Evolutionary conservation across 2,113 vertebrate genomes (phyloP).

Genomic region (Carassius carassius): DNA sequence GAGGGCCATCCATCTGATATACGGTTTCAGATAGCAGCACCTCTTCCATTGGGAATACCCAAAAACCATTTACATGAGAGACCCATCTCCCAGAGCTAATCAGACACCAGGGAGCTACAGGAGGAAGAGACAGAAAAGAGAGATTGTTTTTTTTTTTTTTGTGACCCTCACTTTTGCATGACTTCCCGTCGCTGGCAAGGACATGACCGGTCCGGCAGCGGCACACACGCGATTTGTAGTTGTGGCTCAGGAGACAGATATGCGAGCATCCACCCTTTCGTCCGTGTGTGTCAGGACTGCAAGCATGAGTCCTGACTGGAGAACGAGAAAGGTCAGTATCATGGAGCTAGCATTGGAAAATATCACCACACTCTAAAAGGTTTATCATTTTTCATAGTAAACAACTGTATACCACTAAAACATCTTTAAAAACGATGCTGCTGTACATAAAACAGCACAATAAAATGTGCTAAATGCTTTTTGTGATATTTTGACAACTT

Average conservation of each 20-base stretch:
- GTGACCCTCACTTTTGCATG: slow-evolving; percentile 40
- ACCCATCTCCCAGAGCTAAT: slow-evolving; percentile 18
- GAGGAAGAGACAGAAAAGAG: not conserved
- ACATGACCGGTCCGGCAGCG: slow-evolving; percentile 38
- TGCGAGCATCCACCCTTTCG: slow-evolving; percentile 81
- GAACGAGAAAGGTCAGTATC: not conserved
- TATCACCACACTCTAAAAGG: not conserved
- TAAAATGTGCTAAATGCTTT: not conserved
- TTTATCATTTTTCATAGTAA: not conserved
- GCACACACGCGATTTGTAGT: slow-evolving; percentile 39
- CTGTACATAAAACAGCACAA: not conserved
- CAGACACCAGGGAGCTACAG: not conserved
- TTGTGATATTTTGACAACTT: not conserved
- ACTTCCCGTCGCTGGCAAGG: slow-evolving; percentile 29
- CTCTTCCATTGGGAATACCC: slow-evolving; percentile 12
- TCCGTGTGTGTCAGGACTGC: slow-evolving; percentile 75
- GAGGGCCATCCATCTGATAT: slow-evolving; percentile 21
- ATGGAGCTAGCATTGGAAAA: not conserved
- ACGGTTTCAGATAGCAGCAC: slow-evolving; percentile 23
- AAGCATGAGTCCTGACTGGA: slow-evolving; percentile 81
- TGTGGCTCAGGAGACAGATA: slow-evolving; percentile 78
- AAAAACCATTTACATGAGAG: slow-evolving; percentile 33
- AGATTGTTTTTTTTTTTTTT: slow-evolving; percentile 1
- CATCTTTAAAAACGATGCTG: not conserved
- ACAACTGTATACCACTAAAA: slow-evolving; percentile 56